Percentiles rank a stretch among this genome's conserved stretches.
These are phyloP conservation scores for Tinamus guttatus DNA, from an alignment of 2,113 vertebrate genomes.

Conservation along the genomic window DNA sequence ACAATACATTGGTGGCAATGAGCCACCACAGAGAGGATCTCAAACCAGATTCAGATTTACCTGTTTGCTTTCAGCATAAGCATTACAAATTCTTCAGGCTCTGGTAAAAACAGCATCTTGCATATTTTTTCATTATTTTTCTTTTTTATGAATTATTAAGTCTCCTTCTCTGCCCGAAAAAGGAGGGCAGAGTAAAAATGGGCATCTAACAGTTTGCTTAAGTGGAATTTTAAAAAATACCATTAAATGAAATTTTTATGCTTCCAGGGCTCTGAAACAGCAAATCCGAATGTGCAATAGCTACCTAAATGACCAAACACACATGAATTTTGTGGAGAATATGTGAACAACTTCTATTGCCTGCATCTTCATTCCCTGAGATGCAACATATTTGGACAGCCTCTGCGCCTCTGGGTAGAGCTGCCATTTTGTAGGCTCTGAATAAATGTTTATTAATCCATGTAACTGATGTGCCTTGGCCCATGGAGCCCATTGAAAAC, in stretches of 20 bases:
- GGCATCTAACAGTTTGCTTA: background rate
- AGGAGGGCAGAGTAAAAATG: background rate
- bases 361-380: fast-evolving
- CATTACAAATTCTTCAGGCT: background rate
- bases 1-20: too few relatives aligned
- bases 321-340: background rate
- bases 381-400: fast-evolving
- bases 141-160: background rate
- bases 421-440: background rate
- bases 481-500: background rate
- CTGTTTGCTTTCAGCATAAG: background rate
- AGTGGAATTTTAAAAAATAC: background rate
- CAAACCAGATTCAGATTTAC: background rate
- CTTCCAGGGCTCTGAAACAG: background rate
- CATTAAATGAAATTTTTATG: background rate
- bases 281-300: background rate
- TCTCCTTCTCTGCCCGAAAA: background rate
- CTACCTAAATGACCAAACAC: fast-evolving
- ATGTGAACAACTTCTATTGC: fast-evolving
- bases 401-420: fast-evolving
- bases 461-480: background rate
- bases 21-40: background rate
- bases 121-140: background rate
- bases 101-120: background rate
- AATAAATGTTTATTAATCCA: background rate